Evolutionary conservation across 1,140 invertebrate species (phyloP).

Genomic region (Radopholus similis): DNA sequence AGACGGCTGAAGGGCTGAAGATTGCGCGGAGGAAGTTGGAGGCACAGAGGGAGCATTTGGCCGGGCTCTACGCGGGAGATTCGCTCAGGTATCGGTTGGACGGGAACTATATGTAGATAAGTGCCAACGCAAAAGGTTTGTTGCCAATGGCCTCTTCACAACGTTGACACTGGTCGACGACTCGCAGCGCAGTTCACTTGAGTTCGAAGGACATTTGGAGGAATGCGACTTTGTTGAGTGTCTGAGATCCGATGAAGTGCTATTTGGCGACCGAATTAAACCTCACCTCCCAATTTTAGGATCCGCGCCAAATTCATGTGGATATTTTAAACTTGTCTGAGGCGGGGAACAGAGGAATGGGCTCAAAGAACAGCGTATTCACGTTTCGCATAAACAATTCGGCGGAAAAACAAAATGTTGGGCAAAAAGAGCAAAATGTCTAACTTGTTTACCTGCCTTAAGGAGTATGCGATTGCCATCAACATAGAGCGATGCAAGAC

Average conservation of each 20-base stretch:
- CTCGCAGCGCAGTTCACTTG: neutral
- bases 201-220: slow-evolving; percentile 7
- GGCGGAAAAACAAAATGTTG: slow-evolving; percentile 23
- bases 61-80: slow-evolving; percentile 25
- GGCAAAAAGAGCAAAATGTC: no score
- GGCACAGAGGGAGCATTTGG: slow-evolving; percentile 16
- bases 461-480: slow-evolving; percentile 6
- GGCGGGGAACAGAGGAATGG: neutral
- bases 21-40: slow-evolving; percentile 1
- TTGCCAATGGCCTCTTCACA: slow-evolving; percentile 6
- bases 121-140: slow-evolving; percentile 11
- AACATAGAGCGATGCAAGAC: slow-evolving; percentile 28
- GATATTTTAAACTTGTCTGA: slow-evolving; percentile 17
- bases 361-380: slow-evolving; percentile 24
- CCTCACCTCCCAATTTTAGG: neutral
- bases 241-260: slow-evolving; percentile 9
- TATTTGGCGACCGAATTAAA: neutral
- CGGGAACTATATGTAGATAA: neutral
- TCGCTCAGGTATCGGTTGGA: slow-evolving; percentile 30
- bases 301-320: neutral
- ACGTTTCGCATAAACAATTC: slow-evolving; percentile 11
- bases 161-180: slow-evolving; percentile 9
- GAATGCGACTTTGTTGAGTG: slow-evolving; percentile 31
- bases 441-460: neutral
- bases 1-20: slow-evolving; percentile 2